Evolutionary conservation across 2,797 vertebrate genomes (phyloP), one percentile per base, ranked within the genome.

Genomic region (Eulemur mongoz): DNA sequence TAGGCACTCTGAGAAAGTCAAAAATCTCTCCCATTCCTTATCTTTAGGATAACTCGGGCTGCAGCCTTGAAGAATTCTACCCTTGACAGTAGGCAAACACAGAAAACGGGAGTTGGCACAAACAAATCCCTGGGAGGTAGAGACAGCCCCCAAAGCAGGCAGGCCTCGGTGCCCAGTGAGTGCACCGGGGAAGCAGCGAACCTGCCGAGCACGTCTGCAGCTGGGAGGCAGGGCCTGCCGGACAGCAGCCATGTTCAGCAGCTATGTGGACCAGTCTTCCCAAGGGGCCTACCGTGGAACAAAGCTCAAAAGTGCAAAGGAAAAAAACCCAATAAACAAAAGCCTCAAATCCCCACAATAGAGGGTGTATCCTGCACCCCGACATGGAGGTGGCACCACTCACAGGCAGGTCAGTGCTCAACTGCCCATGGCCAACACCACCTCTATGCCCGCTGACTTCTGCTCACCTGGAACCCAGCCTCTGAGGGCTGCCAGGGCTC

Each of bases 81-180:
- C 45, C 52, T 7, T 2, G 40, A 72, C n/a, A 45, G 32, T 23
- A 48, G 11, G 81, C 27, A 82, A 54, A 67, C 7, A 30, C 25
- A 43, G n/a, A 75, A 38, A 48, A 75, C n/a, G 57, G 50, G n/a
- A 38, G 50, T 23, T 54, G 63, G 63, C n/a, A 67, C 32, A 67
- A 67, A 67, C 32, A 67, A 35, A 40, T n/a, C 69, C 76, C n/a
- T 1, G 17, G 23, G 25, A 57, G 38, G 38, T 10, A 14, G 52
- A 82, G 59, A 84, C 70, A 73, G 70, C 57, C 61, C 27, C 4
- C 45, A n/a, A 89, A 57, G 73, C 75, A 76, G 52, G 38, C 30
- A 8, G 7, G 50, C 25, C 45, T 10, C 65, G 32, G 43, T 15
- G 17, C 32, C 57, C 17, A 59, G 25, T 1, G 63, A 1, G 30